A percentile compares a stretch with the other conserved stretches of the same genome.
Evolutionary conservation across 2,113 vertebrate species (phyloP).

Genomic region (Aythya baeri): DNA sequence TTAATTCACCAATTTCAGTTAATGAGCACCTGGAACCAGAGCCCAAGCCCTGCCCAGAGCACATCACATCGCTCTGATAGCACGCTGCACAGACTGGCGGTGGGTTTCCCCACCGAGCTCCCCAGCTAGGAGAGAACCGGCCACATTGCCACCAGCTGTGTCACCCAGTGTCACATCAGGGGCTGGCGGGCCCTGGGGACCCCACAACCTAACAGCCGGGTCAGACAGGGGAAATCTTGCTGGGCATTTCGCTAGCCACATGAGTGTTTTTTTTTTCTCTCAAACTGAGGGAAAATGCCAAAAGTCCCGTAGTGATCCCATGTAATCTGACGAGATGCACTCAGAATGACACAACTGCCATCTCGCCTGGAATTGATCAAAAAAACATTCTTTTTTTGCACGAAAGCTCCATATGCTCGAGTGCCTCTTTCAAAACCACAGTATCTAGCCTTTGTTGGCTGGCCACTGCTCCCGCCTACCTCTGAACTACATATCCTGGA

Average conservation of each 20-base stretch:
- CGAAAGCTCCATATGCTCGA: slow-evolving; percentile 66
- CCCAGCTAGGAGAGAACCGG: background rate
- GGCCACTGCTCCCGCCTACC: slow-evolving; percentile 61
- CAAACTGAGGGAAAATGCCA: slow-evolving; percentile 36
- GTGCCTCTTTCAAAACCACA: slow-evolving; percentile 64
- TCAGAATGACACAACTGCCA: slow-evolving; percentile 61
- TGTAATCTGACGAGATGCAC: slow-evolving; percentile 45
- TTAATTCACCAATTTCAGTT: slow-evolving; percentile 29
- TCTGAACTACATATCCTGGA: slow-evolving; percentile 57
- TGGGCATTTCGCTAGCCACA: slow-evolving; percentile 39
- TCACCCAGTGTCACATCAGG: background rate
- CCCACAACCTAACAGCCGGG: background rate
- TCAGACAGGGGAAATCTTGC: background rate
- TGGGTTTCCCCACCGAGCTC: background rate
- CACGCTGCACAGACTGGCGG: background rate
- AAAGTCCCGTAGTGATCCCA: slow-evolving; percentile 41
- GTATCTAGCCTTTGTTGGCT: slow-evolving; percentile 60
- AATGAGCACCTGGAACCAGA: slow-evolving; percentile 2
- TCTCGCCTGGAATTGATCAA: slow-evolving; percentile 65
- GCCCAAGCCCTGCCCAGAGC: background rate
- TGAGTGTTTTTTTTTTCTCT: background rate
- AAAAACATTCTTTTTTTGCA: slow-evolving; percentile 51
- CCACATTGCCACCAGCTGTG: background rate
- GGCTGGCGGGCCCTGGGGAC: background rate
- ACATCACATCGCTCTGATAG: background rate